A percentile compares a stretch with the other conserved stretches of the same genome.
Evolutionary conservation across 1,140 invertebrate species (phyloP).

Genomic region (Lepidotrigona ventralis): DNA sequence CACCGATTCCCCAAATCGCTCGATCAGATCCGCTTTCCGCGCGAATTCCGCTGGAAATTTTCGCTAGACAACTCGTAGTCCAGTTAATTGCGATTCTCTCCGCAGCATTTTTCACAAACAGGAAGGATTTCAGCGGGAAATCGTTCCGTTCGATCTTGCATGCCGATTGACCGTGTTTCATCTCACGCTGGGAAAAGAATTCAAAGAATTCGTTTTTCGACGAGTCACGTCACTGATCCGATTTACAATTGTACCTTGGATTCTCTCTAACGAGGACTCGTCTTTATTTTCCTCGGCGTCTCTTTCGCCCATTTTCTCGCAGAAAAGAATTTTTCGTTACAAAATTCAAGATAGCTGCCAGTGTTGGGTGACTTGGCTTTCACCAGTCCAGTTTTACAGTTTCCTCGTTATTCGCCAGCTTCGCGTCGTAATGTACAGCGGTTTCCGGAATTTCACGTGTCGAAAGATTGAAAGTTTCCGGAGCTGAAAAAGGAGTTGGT

Average conservation of each 20-base stretch:
- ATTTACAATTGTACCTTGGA: neutral
- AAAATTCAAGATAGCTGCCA: no score
- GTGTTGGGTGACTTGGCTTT: no score
- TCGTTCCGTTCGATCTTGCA: neutral
- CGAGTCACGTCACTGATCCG: neutral
- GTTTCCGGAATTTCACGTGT: neutral
- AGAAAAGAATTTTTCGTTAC: no score
- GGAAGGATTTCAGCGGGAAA: neutral
- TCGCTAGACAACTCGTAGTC: neutral
- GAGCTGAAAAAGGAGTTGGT: neutral
- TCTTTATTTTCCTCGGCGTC: no score
- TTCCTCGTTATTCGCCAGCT: no score
- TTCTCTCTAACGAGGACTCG: neutral
- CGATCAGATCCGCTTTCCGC: neutral
- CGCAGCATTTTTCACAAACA: neutral
- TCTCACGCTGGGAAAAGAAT: neutral
- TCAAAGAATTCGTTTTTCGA: neutral
- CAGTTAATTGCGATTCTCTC: neutral
- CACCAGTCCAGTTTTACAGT: no score
- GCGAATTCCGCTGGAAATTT: neutral
- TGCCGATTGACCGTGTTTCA: neutral
- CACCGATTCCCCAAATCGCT: neutral
- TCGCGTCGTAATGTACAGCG: neutral
- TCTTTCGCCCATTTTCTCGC: no score
- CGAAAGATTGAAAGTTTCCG: slow-evolving; percentile 9